Percentiles rank a stretch among this genome's conserved stretches.
Conservation (phyloP, 2,888 invertebrate species). For the Eretmocerus hayati region DNA sequence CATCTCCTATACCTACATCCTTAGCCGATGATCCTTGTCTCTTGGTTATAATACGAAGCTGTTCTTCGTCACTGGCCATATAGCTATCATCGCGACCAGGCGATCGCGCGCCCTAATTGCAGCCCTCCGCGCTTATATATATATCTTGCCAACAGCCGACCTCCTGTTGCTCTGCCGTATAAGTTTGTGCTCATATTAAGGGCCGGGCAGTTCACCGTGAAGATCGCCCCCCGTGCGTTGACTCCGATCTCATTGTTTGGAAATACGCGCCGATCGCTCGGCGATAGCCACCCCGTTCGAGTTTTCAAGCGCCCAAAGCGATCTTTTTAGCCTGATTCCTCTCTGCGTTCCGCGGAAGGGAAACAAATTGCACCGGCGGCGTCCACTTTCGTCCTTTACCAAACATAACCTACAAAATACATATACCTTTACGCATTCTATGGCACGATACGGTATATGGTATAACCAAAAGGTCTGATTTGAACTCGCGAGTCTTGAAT, state of each 20-base stretch:
- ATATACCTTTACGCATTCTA: background rate
- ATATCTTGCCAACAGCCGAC: too few species aligned
- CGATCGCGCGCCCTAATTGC: constrained; percentile 19
- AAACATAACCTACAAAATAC: too few species aligned
- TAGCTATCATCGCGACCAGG: background rate
- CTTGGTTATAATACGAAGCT: too few species aligned
- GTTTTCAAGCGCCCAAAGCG: background rate
- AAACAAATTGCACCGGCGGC: constrained; percentile 14
- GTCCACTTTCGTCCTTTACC: too few species aligned
- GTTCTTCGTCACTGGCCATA: too few species aligned
- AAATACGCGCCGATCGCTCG: constrained; percentile 39
- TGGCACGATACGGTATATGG: too few species aligned
- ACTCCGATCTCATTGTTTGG: constrained; percentile 38
- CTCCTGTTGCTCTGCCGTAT: too few species aligned
- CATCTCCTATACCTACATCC: too few species aligned
- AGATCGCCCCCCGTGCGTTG: constrained; percentile 20
- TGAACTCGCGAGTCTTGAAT: too few species aligned
- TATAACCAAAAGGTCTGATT: too few species aligned
- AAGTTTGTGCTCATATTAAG: constrained; percentile 17
- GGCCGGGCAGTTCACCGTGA: background rate
- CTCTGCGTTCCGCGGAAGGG: background rate
- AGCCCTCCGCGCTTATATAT: constrained; percentile 1
- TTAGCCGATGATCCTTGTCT: constrained; percentile 7
- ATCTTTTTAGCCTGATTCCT: too few species aligned
- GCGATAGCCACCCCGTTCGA: constrained; percentile 27